Percentiles rank a stretch among this genome's conserved stretches.
phyloP scores from a whole-genome alignment of 2,113 vertebrate species.

The Carollia perspicillata region DNA sequence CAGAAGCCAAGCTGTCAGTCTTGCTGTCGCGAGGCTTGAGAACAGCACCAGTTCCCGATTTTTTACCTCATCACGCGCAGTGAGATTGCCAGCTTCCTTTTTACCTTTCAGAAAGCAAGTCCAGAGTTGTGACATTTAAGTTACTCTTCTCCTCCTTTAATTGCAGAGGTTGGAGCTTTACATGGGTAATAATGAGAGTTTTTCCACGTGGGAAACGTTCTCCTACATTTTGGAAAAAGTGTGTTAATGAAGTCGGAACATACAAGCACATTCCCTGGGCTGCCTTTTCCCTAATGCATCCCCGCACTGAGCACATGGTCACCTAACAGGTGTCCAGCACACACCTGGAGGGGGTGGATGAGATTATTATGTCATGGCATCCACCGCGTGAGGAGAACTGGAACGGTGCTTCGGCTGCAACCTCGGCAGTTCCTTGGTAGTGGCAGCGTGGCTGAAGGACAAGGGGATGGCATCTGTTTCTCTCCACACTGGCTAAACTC shows the following conservation, averaged over 20 bases:
- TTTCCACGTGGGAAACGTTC: neutral
- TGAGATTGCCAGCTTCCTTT: neutral
- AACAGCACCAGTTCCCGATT: neutral
- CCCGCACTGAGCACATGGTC: neutral
- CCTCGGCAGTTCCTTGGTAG: neutral
- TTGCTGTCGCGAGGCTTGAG: neutral
- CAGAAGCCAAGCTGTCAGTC: constrained; percentile 68
- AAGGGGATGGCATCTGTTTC: neutral
- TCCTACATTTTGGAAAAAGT: neutral
- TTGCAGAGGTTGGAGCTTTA: neutral
- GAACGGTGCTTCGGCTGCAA: rapidly evolving
- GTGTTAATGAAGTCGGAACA: neutral
- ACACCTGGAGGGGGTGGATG: rapidly evolving
- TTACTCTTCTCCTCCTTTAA: neutral
- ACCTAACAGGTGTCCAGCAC: neutral
- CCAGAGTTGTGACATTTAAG: constrained; percentile 26
- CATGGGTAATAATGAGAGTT: neutral
- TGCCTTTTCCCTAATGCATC: neutral
- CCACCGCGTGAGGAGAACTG: neutral
- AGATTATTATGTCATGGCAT: rapidly evolving
- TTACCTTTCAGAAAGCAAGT: constrained; percentile 30
- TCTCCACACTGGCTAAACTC: neutral
- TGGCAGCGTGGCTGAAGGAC: rapidly evolving
- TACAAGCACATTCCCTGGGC: neutral
- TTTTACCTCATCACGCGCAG: neutral